Conservation (phyloP, 2,113 vertebrate species). For the rabbit (Oryctolagus cuniculus) region DNA sequence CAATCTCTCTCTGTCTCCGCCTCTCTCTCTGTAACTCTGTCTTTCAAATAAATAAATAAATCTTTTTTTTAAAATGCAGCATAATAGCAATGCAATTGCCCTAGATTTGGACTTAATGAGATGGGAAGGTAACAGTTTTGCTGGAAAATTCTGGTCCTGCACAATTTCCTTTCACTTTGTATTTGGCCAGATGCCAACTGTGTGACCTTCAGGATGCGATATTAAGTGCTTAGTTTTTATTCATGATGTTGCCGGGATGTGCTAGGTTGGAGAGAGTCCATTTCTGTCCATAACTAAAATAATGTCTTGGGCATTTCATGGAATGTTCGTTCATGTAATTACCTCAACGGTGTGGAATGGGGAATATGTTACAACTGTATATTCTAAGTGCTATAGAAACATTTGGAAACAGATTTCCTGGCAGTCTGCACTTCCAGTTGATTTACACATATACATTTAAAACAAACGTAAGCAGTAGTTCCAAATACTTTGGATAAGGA, state of each 20-base stretch:
- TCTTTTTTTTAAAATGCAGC: background rate
- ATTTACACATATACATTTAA: conserved; percentile 4
- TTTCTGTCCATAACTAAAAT: background rate
- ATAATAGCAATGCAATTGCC: background rate
- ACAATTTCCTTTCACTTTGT: conserved; percentile 55
- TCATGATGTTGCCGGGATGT: background rate
- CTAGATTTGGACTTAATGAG: background rate
- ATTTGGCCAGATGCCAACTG: background rate
- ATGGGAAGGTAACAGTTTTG: background rate
- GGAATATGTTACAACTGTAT: background rate
- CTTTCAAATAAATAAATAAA: too few species aligned
- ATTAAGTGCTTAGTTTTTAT: conserved; percentile 66
- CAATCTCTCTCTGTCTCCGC: too few species aligned
- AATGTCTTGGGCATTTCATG: background rate
- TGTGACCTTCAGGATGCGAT: conserved; percentile 53
- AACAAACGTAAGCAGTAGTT: background rate
- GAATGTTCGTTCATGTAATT: background rate
- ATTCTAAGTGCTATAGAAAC: background rate
- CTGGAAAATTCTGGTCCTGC: background rate
- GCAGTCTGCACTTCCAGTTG: background rate
- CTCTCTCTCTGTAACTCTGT: too few species aligned
- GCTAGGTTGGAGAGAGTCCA: background rate
- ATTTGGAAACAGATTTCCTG: conserved; percentile 53
- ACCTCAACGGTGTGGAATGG: background rate
- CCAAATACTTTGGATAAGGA: conserved; percentile 27